Evolutionary conservation across 2,113 vertebrate genomes (phyloP), one percentile per base, ranked within the genome.

Genomic region (Hemicordylus capensis): DNA sequence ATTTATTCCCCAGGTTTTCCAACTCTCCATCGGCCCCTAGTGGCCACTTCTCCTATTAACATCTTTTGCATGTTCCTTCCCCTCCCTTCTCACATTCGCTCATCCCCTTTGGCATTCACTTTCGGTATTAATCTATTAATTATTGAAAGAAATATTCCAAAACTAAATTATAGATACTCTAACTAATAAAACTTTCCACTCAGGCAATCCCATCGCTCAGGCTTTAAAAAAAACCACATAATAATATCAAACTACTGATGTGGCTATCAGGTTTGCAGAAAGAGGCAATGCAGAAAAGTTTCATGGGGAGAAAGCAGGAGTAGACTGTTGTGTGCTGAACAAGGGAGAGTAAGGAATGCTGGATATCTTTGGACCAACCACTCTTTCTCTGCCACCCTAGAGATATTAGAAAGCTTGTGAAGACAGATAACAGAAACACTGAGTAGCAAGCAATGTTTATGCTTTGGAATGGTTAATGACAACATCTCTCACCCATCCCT

Each of bases 1-100:
- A 93, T 94, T 88, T 81, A 90, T 92, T 84, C 74, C 91, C 94
- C 93, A 89, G 90, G 93, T 95, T 91, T 83, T 82, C 90, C 95
- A 92, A 96, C 93, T 93, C 96, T 93, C 93, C 90, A 95, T 93
- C 95, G 88, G 95, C 96, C 95, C 95, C 97, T 96, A 96, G 95
- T 94, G 95, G 96, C 88, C 59, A 88, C 72, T 83, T 80, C 39
- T 5, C 88, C 92, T 93, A 90, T 96, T 92, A 97, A 94, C 97
- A 91, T 87, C 39, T 73, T 48, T 10, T 26, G 72, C 9, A 26
- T 48, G 7, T 82, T 3, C 6, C 5, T 1, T 8, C 10, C 4
- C 88, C 91, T 90, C 86, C 96, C 89, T 95, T 92, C 96, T 24
- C 26, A 9, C 46, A n/a, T 31, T 10, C 70, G n/a, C 39, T 67